Base-by-base conservation (phyloP, 1,140 invertebrate species). In the Drosophila santomea region DNA sequence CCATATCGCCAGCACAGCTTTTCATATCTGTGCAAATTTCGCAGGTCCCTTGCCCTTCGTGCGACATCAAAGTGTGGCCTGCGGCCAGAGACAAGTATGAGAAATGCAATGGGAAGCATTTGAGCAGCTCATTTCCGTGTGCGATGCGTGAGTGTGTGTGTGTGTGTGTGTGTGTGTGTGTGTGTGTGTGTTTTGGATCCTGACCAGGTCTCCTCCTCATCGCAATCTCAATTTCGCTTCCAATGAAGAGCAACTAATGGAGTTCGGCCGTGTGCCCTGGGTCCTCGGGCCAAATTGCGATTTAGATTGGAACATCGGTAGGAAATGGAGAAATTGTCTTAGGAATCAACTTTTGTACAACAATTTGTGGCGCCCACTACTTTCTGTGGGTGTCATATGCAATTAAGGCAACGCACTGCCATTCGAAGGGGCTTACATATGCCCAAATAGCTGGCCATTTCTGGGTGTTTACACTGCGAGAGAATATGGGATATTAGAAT, bases 101-200 rank as follows among this genome's bases (percentile, higher is more conserved):
- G 63, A 67, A 39, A 69, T 57, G 67, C 64, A 69, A 57, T 71
- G 64, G 63, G 43, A 71, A 57, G 43, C 67, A 69, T 57, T 71
- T 44, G 50, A 52, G 25, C 67, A 71, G 64, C 64, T 71, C 25
- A 71, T 71, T 69, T 71, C 64, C 63, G 39, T 69, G 48, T 69
- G 48, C 35, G 25, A 38, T 17, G 14, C 55, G 38, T 20, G 52
- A 20, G n/a, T 38, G 36, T 38, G 11, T 15, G n/a, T 64, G n/a
- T 28, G 43, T n/a, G 35, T 62, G n/a, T n/a, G n/a, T n/a, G n/a
- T n/a, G n/a, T 41, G 14, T 0, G 14, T 39, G 38, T 39, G 2
- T 15, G 4, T 14, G n/a, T 64, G n/a, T 28, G 43, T n/a, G 35
- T 62, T 32, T 39, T n/a, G 43, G n/a, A 23, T 10, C 11, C 32